Base-by-base conservation (phyloP, 2,113 vertebrate genomes). In the Echinops telfairi region DNA sequence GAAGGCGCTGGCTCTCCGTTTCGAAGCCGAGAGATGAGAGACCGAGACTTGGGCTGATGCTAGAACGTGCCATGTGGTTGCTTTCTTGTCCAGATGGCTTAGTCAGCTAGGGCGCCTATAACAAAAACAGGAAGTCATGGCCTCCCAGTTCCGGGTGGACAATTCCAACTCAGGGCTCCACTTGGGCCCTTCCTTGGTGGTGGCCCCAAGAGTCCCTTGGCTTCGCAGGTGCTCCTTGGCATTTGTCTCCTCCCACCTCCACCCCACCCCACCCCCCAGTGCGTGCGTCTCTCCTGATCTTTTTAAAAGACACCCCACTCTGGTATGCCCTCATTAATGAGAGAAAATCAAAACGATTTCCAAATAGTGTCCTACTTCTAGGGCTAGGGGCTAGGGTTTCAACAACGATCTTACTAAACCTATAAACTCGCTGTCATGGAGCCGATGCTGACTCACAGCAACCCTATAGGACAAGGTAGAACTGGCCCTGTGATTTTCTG, bases 1-100 rank as follows among this genome's bases (percentile, higher is more conserved):
- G n/a, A 6, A 0, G 0, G 0, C 0, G 6, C 15, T 75, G 47
- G 8, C 14, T 19, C 4, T 0, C 12, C 47, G 0, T n/a, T 82
- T 38, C 16, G 71, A 68, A 71, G 14, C 47, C 43, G 5, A 64
- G 71, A 20, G 7, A 8, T 31, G 62, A 70, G 29, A n/a, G 6
- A 29, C 4, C 40, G 40, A 27, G 31, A 20, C 33, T 19, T 16
- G 17, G 22, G 36, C 0, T 8, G 19, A 57, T 8, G 8, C 40
- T 33, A 47, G 43, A 25, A 33, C 4, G 15, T 57, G 25, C 31
- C 36, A 5, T 1, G 33, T 3, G 11, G 43, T 47, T 16, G 36
- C 81, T 29, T 71, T 62, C 12, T 38, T n/a, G 25, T 38, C 71
- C 36, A 22, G 16, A 3, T 73, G 33, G 36, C 71, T 73, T 36